phyloP scores from a whole-genome alignment of 2,797 vertebrate species.

The Sebastes elongatus region DNA sequence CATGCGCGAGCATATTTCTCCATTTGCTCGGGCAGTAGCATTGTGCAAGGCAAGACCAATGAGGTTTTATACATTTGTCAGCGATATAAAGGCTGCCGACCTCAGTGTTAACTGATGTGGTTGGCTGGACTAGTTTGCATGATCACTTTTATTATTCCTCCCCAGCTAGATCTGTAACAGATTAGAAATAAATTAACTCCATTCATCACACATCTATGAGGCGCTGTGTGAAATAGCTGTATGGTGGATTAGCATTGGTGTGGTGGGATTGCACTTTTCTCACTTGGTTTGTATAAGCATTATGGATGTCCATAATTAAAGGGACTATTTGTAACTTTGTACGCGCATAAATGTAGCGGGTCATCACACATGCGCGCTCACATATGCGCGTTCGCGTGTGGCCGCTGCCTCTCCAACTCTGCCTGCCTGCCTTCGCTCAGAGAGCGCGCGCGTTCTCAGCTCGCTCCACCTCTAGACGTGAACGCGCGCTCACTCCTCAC shows the following conservation, averaged over 20 bases:
- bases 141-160: constrained; percentile 67
- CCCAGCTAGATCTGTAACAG: constrained; percentile 58
- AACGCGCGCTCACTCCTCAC: too few relatives aligned
- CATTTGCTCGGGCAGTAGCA: neutral
- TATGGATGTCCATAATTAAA: too few relatives aligned
- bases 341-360: too few relatives aligned
- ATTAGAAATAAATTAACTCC: constrained; percentile 74
- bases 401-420: too few relatives aligned
- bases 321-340: too few relatives aligned
- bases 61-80: constrained; percentile 42
- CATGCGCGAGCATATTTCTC: neutral
- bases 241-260: constrained; percentile 16
- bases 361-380: too few relatives aligned
- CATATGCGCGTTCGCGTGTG: too few relatives aligned
- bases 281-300: constrained; percentile 14
- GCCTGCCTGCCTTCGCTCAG: too few relatives aligned
- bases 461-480: too few relatives aligned
- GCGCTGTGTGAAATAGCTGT: constrained; percentile 28
- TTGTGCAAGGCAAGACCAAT: constrained; percentile 5
- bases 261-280: constrained; percentile 17
- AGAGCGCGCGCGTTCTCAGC: too few relatives aligned
- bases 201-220: constrained; percentile 63
- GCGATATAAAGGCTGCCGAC: constrained; percentile 31
- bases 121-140: constrained; percentile 36
- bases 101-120: constrained; percentile 51